phyloP scores from a whole-genome alignment of 2,113 vertebrate species.

The Campylomormyrus tamandua region DNA sequence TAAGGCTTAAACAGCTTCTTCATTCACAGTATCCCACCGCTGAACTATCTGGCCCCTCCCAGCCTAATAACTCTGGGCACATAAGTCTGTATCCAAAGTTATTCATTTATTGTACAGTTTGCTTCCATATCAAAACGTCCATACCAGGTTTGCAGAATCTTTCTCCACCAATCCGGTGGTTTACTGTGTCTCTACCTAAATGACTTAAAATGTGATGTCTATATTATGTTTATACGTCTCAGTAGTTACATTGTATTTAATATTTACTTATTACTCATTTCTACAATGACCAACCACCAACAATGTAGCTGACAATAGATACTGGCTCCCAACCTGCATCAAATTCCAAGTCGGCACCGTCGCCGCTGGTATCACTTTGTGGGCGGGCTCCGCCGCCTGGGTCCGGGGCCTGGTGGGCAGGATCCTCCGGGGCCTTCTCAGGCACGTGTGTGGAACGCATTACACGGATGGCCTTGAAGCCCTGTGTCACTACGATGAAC shows the following conservation, averaged over 20 bases:
- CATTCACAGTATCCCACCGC: neutral
- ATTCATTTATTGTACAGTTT: neutral
- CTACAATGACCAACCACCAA: neutral
- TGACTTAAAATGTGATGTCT: neutral
- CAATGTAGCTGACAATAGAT: neutral
- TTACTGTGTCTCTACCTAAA: neutral
- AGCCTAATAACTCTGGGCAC: neutral
- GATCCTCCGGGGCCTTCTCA: conserved; percentile 43
- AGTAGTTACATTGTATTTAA: neutral
- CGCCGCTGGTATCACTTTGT: conserved; percentile 93
- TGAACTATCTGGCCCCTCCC: neutral
- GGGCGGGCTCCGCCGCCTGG: conserved; percentile 77
- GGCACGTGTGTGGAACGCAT: conserved; percentile 76
- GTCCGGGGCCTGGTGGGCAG: conserved; percentile 53
- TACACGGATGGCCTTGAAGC: conserved; percentile 88
- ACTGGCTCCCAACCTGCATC: conserved; percentile 76
- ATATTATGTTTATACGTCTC: neutral
- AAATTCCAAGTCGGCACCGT: conserved; percentile 94
- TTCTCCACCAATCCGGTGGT: neutral
- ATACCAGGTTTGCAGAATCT: neutral
- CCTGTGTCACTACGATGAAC: conserved; percentile 94
- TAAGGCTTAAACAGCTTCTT: neutral
- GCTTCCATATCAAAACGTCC: neutral
- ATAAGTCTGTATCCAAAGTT: neutral
- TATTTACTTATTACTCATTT: neutral